Evolutionary conservation across 2,113 vertebrate species (phyloP).

Genomic region (Pseudorectes ferrugineus): DNA sequence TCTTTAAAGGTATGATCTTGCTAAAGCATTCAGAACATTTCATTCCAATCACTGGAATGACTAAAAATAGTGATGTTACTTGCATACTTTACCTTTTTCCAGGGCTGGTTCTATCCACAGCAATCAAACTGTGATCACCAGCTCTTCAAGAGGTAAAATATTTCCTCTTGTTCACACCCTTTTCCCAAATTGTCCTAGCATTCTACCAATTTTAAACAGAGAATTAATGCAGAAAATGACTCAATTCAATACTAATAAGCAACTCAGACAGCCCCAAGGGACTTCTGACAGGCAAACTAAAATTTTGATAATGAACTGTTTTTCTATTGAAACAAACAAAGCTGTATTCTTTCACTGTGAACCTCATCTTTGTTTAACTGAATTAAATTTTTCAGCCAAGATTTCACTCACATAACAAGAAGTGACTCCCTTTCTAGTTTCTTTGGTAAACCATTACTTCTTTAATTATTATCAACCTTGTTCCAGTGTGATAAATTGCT

Average conservation of each 20-base stretch:
- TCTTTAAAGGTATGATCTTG: neutral
- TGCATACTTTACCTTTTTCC: neutral
- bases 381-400: slow-evolving; percentile 79
- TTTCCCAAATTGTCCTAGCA: slow-evolving; percentile 15
- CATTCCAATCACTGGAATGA: neutral
- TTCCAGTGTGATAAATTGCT: slow-evolving; percentile 98
- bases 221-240: slow-evolving; percentile 67
- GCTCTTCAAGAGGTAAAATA: slow-evolving; percentile 24
- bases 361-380: slow-evolving; percentile 72
- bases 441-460: slow-evolving; percentile 92
- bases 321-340: slow-evolving; percentile 41
- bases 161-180: neutral
- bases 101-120: slow-evolving; percentile 36
- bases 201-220: slow-evolving; percentile 33
- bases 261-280: slow-evolving; percentile 59
- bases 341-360: slow-evolving; percentile 48
- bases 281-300: slow-evolving; percentile 72
- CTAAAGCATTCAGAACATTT: slow-evolving; percentile 3
- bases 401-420: slow-evolving; percentile 81
- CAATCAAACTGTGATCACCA: slow-evolving; percentile 28
- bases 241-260: slow-evolving; percentile 70
- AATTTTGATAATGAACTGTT: slow-evolving; percentile 75
- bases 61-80: neutral
- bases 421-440: slow-evolving; percentile 94
- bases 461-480: slow-evolving; percentile 98